phyloP scores from a whole-genome alignment of 2,797 vertebrate genomes.

The Karalla daura region DNA sequence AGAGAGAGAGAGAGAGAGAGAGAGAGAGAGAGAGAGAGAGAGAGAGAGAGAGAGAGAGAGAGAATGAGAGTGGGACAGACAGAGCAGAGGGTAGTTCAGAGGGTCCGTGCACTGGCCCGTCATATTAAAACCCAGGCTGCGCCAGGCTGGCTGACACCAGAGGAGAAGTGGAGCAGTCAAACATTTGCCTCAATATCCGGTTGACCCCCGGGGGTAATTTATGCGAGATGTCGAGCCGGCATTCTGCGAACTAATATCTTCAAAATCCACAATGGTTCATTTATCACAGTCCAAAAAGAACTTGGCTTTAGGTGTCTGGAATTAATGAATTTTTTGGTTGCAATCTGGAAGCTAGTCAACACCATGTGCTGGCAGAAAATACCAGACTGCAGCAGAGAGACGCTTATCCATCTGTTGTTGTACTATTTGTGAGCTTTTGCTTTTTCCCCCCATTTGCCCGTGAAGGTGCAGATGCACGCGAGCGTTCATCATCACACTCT shows the following conservation, averaged over 20 bases:
- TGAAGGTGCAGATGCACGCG: conserved; percentile 24
- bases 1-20: neutral
- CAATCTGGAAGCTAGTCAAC: conserved; percentile 65
- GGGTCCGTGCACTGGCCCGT: conserved; percentile 28
- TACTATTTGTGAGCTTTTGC: conserved; percentile 38
- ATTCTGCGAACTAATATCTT: conserved; percentile 71
- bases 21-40: conserved; percentile 4
- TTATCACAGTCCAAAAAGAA: conserved; percentile 70
- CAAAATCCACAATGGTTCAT: conserved; percentile 74
- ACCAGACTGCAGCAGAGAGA: conserved; percentile 64
- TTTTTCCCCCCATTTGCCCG: conserved; percentile 41
- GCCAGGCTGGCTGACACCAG: conserved; percentile 53
- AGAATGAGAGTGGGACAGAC: conserved; percentile 32
- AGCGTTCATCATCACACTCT: neutral
- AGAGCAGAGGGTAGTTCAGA: conserved; percentile 30
- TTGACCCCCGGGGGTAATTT: conserved; percentile 71
- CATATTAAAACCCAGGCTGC: conserved; percentile 58
- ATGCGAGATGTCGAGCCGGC: conserved; percentile 67
- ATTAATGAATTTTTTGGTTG: conserved; percentile 67
- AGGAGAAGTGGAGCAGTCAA: conserved; percentile 55
- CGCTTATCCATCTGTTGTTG: conserved; percentile 69
- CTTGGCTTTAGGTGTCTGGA: conserved; percentile 71
- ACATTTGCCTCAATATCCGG: conserved; percentile 71
- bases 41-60: conserved; percentile 24
- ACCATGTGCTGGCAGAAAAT: conserved; percentile 65